These are phyloP conservation scores for Clytia hemisphaerica DNA, from an alignment of 30 jellyfish, hydroid and myxozoan genomes.

Conservation along the genomic window DNA sequence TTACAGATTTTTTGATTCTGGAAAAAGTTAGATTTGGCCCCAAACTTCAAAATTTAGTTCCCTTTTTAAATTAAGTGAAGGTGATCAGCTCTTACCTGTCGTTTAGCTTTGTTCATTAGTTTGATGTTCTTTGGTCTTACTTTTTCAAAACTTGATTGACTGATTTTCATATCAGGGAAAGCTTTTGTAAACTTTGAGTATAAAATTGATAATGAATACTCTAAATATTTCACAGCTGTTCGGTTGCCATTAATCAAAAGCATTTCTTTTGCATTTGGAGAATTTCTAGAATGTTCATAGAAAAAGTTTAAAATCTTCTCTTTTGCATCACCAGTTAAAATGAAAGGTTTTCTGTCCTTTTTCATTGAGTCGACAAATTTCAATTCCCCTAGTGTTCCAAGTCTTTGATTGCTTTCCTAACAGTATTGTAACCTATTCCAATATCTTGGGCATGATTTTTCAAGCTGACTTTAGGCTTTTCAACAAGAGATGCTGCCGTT, in stretches of 20 bases:
- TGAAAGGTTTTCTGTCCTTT: conserved; percentile 14
- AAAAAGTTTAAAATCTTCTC: conserved; percentile 31
- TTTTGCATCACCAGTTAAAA: conserved; percentile 31
- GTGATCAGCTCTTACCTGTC: no score
- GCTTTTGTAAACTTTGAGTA: conserved; percentile 4
- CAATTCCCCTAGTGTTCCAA: conserved; percentile 12
- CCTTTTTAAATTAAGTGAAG: no score
- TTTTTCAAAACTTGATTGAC: conserved; percentile 49
- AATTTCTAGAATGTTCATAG: conserved; percentile 34
- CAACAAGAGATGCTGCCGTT: conserved; percentile 26
- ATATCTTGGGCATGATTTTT: conserved; percentile 10
- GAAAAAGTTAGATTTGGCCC: no score
- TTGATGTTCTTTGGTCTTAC: conserved; percentile 41
- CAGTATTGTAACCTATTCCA: conserved; percentile 26
- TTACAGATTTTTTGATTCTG: no score
- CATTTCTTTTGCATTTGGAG: conserved; percentile 30
- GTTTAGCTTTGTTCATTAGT: conserved; percentile 21
- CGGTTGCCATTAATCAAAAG: conserved; percentile 33
- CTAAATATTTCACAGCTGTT: conserved; percentile 13
- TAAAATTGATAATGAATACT: conserved; percentile 18
- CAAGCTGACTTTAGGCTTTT: conserved; percentile 23
- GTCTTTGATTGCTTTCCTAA: conserved; percentile 30
- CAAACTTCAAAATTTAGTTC: no score
- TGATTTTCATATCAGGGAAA: conserved; percentile 32
- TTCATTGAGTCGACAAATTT: conserved; percentile 28